Conservation (phyloP, 23 tunicate genomes). For the Corella eumyota region DNA sequence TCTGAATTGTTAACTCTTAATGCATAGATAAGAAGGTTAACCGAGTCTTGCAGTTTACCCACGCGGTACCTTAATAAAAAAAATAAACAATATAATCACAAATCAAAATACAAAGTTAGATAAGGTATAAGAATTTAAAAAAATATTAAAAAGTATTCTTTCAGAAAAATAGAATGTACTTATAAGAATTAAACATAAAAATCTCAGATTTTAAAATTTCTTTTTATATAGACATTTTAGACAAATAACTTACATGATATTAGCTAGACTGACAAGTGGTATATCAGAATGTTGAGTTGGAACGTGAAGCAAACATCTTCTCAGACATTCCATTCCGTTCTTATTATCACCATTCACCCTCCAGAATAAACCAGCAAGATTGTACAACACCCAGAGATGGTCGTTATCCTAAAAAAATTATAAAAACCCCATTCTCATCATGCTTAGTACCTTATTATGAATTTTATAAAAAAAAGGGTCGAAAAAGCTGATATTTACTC, state of each 20-base stretch:
- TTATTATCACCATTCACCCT: slow-evolving; percentile 77
- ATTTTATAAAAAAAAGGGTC: too few species aligned
- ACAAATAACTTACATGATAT: slow-evolving; percentile 60
- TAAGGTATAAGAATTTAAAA: neutral
- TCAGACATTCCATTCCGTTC: slow-evolving; percentile 69
- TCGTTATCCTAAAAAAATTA: slow-evolving; percentile 35
- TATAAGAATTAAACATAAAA: neutral
- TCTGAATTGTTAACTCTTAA: slow-evolving; percentile 69
- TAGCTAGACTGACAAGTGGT: slow-evolving; percentile 64
- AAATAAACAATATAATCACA: neutral
- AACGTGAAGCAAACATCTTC: slow-evolving; percentile 38
- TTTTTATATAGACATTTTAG: too few species aligned
- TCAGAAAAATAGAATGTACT: neutral
- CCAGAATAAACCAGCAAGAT: slow-evolving; percentile 83
- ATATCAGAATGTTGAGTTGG: slow-evolving; percentile 65
- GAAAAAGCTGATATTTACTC: slow-evolving; percentile 13
- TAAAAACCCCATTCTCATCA: too few species aligned
- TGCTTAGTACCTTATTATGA: neutral
- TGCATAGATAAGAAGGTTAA: slow-evolving; percentile 51
- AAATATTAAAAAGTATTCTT: neutral
- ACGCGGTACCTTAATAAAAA: slow-evolving; percentile 58
- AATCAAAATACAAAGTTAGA: neutral
- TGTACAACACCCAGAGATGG: slow-evolving; percentile 80
- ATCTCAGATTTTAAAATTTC: too few species aligned
- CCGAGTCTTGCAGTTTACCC: slow-evolving; percentile 54